phyloP scores from a whole-genome alignment of 2,113 vertebrate species.

The Ranitomeya variabilis region DNA sequence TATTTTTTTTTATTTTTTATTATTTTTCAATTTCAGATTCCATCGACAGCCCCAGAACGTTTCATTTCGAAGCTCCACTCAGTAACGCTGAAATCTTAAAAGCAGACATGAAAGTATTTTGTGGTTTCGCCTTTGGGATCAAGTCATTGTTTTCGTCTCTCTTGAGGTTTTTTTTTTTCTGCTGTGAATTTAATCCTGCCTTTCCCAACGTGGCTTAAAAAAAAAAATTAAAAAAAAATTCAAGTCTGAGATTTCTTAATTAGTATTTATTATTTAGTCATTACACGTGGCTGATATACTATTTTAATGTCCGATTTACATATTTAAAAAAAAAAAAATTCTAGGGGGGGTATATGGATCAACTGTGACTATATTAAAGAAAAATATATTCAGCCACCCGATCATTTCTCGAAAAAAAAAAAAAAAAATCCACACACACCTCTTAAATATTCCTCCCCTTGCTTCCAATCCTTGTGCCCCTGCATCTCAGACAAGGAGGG shows the following conservation, averaged over 20 bases:
- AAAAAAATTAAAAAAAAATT: background rate
- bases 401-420: background rate
- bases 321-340: no score
- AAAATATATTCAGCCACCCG: no score
- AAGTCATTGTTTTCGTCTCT: background rate
- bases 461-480: background rate
- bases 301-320: background rate
- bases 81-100: background rate
- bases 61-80: background rate
- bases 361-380: no score
- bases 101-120: slow-evolving; percentile 21
- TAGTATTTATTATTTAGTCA: no score
- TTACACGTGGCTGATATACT: background rate
- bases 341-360: no score
- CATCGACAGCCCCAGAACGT: background rate
- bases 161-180: background rate
- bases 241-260: no score
- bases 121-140: slow-evolving; percentile 22
- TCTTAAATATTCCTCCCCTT: no score
- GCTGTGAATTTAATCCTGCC: background rate
- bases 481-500: background rate
- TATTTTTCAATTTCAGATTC: background rate
- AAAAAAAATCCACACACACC: no score
- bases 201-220: background rate
- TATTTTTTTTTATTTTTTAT: background rate